These are phyloP conservation scores for Epizoanthus fatuus DNA, from an alignment of 92 coral and sea anemone species.

Conservation along the genomic window DNA sequence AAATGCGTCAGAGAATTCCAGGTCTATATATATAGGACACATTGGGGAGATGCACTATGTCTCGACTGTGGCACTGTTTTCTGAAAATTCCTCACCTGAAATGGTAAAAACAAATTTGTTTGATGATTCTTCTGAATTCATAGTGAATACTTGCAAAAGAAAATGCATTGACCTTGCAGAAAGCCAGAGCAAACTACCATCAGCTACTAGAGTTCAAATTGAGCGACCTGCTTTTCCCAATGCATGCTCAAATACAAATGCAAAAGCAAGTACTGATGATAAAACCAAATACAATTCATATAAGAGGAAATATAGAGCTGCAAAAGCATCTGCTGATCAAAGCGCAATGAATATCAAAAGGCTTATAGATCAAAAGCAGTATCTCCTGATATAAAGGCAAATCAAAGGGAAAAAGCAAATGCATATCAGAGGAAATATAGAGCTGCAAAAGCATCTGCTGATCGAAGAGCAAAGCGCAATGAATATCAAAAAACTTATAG, in stretches of 20 bases:
- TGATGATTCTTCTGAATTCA: conserved; percentile 12
- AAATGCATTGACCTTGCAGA: conserved; percentile 21
- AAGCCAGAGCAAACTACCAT: not conserved
- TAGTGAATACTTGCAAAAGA: conserved; percentile 13
- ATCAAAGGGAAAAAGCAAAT: conserved; percentile 38
- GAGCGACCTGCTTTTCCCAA: not conserved
- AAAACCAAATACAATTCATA: conserved; percentile 10
- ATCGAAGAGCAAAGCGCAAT: conserved; percentile 33
- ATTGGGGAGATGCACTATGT: too few species aligned
- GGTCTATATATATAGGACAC: too few species aligned
- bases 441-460: conserved; percentile 36
- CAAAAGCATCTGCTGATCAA: conserved; percentile 41
- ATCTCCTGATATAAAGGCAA: conserved; percentile 2
- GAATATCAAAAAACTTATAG: conserved; percentile 33
- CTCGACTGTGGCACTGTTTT: too few species aligned
- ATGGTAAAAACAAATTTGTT: conserved; percentile 16
- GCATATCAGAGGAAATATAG: conserved; percentile 37
- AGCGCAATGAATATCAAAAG: conserved; percentile 26
- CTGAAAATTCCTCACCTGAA: not conserved
- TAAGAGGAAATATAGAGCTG: conserved; percentile 34
- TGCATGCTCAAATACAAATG: conserved; percentile 16
- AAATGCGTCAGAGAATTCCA: too few species aligned
- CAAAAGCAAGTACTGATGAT: conserved; percentile 12
- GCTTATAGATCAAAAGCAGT: conserved; percentile 24
- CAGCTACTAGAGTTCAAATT: conserved; percentile 16